phyloP scores from a whole-genome alignment of 2,888 invertebrate species.

The Orthosia gothica region DNA sequence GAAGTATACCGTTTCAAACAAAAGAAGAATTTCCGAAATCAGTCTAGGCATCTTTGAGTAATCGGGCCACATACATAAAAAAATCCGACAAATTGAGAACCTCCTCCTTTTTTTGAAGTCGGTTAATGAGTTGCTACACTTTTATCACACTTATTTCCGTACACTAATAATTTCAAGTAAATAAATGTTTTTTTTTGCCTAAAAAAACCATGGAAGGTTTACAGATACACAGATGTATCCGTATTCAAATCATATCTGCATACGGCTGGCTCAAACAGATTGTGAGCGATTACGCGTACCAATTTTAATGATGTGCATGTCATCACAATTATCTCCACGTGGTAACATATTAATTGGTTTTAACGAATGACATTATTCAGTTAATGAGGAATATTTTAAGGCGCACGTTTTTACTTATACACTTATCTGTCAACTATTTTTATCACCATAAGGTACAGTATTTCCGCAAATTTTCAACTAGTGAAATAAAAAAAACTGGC shows the following conservation, averaged over 20 bases:
- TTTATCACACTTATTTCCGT: neutral
- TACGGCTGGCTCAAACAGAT: neutral
- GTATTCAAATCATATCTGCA: too few relatives aligned
- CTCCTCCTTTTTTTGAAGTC: too few relatives aligned
- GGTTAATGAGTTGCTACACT: neutral
- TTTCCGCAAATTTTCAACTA: slow-evolving; percentile 52
- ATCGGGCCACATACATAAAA: too few relatives aligned
- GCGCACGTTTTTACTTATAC: neutral
- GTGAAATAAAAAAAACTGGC: slow-evolving; percentile 55
- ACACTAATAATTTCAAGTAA: neutral
- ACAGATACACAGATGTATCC: too few relatives aligned
- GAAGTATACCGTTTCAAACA: too few relatives aligned
- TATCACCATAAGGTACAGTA: slow-evolving; percentile 21
- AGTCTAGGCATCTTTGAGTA: too few relatives aligned
- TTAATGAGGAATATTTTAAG: slow-evolving; percentile 2
- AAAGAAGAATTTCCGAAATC: too few relatives aligned
- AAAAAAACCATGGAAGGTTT: neutral
- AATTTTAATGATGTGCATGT: slow-evolving; percentile 19
- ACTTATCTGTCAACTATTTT: neutral
- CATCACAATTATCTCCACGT: slow-evolving; percentile 18
- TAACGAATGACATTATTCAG: neutral
- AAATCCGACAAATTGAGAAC: too few relatives aligned
- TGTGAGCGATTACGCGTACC: neutral
- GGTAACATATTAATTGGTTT: slow-evolving; percentile 10
- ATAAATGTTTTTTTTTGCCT: neutral